Evolutionary conservation across 2,797 vertebrate genomes (phyloP), one percentile per base, ranked within the genome.

Genomic region (Iguana delicatissima): DNA sequence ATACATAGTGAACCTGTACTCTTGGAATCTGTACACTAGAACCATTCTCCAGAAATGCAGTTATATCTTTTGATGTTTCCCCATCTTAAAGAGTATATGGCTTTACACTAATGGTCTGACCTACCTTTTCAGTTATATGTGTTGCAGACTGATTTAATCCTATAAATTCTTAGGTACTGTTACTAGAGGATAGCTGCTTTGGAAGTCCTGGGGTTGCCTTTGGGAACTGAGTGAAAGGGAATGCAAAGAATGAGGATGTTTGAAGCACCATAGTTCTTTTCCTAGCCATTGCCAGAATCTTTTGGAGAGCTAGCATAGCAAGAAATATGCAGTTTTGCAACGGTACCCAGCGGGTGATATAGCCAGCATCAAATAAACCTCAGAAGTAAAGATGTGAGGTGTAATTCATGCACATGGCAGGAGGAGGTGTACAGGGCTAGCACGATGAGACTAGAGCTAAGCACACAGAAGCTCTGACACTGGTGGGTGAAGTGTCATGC

Each of bases 401-500:
- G 26, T 24, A 29, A 50, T 76, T 91, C 84, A 46, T 1, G 55
- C 64, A 90, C 57, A 62, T 62, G 88, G 42, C 87, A 76, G 85
- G 91, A 93, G 91, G 93, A 90, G 32, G 73, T 35, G 84, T 84
- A 87, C 90, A 92, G 72, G 89, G 90, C 35, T 6, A 92, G 79
- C 82, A 57, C 18, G 9, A 80, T 6, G 50, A 90, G 73, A 89
- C 80, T 72, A 84, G 92, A 92, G 62, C 88, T 89, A 93, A 90
- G 94, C 95, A 85, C 85, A 84, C 95, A 95, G 87, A 94, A 94
- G 89, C 92, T 77, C 92, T 93, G 94, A 67, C 93, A 46, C 46
- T 52, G 89, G 92, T 55, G 96, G 96, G 92, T 20, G 90, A 96
- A 91, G 92, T 89, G 95, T 89, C 96, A 0, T 80, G 95, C 95